Conservation (phyloP, 2,797 vertebrate genomes). For the Molossus molossus region DNA sequence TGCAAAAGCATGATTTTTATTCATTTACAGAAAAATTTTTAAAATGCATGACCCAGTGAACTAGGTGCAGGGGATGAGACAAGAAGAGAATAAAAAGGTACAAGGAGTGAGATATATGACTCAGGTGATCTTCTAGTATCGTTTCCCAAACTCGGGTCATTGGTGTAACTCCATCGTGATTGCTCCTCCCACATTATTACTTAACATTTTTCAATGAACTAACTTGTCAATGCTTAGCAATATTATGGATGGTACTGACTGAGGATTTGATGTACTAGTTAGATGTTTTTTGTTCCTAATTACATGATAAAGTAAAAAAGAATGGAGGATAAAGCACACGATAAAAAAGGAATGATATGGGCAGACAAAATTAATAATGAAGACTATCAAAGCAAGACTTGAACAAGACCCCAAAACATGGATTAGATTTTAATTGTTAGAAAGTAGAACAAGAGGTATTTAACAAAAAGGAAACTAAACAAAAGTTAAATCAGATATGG, state of each 20-base stretch:
- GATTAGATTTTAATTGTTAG: background rate
- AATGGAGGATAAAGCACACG: background rate
- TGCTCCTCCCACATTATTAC: background rate
- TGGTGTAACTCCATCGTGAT: too few species aligned
- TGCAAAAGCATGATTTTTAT: conserved; percentile 7
- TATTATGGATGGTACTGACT: background rate
- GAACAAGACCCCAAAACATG: background rate
- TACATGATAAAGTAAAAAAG: conserved; percentile 22
- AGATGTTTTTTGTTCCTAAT: background rate
- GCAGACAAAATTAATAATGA: background rate
- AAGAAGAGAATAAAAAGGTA: background rate
- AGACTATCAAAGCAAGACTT: background rate
- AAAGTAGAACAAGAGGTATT: background rate
- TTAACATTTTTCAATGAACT: conserved; percentile 35
- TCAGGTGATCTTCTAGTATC: background rate
- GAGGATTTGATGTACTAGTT: background rate
- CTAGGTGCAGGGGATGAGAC: background rate
- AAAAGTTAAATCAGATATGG: background rate
- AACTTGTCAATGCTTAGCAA: background rate
- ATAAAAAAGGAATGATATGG: background rate
- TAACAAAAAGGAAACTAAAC: conserved; percentile 27
- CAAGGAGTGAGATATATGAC: background rate
- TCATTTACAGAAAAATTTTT: background rate
- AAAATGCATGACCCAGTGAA: background rate
- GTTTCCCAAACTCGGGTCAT: background rate